Evolutionary conservation across 1,140 invertebrate genomes (phyloP).

Genomic region (Drosophila sproati): DNA sequence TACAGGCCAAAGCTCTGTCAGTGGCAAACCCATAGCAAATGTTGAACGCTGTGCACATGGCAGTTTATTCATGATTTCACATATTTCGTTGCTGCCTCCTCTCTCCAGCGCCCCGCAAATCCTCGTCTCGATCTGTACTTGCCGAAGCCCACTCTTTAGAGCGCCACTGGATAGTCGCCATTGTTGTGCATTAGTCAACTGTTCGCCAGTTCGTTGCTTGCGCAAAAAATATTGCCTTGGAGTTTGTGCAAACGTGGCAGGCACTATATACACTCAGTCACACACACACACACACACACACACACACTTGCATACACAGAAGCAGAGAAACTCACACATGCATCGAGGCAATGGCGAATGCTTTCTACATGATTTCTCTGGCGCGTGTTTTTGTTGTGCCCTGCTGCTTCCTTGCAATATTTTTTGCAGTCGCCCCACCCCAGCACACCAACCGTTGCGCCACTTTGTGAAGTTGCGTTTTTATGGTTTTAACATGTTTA

Average conservation of each 20-base stretch:
- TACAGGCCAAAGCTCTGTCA: not conserved
- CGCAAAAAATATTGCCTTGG: constrained; percentile 67
- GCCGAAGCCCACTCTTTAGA: not conserved
- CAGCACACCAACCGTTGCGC: not conserved
- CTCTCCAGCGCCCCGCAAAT: too few species aligned
- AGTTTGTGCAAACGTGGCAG: constrained; percentile 54
- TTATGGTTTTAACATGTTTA: constrained; percentile 82
- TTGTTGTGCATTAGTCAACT: constrained; percentile 57
- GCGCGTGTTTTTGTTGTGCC: constrained; percentile 45
- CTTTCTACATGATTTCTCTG: constrained; percentile 68
- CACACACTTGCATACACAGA: too few species aligned
- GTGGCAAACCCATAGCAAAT: constrained; percentile 43
- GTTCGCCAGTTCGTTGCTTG: constrained; percentile 52
- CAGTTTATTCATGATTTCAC: constrained; percentile 83
- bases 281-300: constrained; percentile 9
- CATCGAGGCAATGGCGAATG: constrained; percentile 40
- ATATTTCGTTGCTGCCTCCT: constrained; percentile 55
- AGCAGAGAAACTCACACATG: constrained; percentile 8
- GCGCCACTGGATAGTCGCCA: constrained; percentile 18
- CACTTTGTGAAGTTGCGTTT: constrained; percentile 65
- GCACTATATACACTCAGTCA: constrained; percentile 20
- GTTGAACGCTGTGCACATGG: constrained; percentile 79
- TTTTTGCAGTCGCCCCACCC: constrained; percentile 5
- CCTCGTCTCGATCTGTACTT: not conserved
- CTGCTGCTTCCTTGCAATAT: constrained; percentile 46